These are phyloP conservation scores for Furcifer pardalis DNA, from an alignment of 2,797 vertebrate genomes.

Conservation along the genomic window DNA sequence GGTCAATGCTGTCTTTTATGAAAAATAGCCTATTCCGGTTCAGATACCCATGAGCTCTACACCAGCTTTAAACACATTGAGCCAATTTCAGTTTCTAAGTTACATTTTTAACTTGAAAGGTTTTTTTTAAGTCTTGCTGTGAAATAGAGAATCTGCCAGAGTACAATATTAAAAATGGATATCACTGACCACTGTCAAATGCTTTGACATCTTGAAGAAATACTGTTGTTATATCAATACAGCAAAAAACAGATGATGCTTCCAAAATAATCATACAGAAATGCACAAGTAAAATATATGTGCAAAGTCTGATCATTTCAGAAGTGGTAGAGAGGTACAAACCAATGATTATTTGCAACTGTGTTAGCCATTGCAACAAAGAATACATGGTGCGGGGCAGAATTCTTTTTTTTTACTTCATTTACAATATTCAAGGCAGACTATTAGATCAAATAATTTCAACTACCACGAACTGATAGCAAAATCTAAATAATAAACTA, in stretches of 20 bases:
- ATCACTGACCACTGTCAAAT: not conserved
- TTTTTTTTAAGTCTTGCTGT: not conserved
- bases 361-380: not conserved
- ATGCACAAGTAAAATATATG: not conserved
- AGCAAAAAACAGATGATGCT: not conserved
- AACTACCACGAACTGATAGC: not conserved
- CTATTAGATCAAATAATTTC: not conserved
- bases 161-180: not conserved
- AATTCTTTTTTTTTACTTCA: not conserved
- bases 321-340: not conserved
- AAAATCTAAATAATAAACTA: not conserved
- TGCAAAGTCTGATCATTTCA: not conserved
- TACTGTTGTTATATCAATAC: not conserved
- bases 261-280: not conserved
- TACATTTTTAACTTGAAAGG: not conserved
- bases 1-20: not conserved
- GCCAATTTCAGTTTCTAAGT: not conserved
- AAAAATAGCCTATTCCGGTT: not conserved
- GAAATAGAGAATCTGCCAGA: not conserved
- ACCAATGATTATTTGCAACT: not conserved
- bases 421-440: not conserved
- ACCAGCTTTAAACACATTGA: not conserved
- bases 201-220: not conserved
- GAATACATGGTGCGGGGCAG: not conserved
- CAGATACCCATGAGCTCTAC: not conserved